Evolutionary conservation across 2,888 invertebrate genomes (phyloP), one percentile per base, ranked within the genome.

Genomic region (Hoplodrina blanda): DNA sequence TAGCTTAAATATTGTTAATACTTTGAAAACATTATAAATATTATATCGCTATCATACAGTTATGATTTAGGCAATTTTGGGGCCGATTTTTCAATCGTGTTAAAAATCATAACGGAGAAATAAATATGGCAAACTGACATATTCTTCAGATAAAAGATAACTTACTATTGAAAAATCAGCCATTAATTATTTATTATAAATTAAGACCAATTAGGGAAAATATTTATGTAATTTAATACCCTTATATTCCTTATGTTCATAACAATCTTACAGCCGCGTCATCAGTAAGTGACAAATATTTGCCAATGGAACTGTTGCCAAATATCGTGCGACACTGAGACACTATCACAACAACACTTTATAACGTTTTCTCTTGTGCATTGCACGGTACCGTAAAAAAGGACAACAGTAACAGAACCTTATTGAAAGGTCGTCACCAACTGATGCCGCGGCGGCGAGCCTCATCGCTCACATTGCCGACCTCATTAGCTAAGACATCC

Each of bases 121-220:
- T 41, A 2, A 25, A 46, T 11, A 46, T 46, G 46, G 46, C 46
- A 41, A 11, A 8, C 44, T 17, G 46, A 17, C 17, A 17, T 46
- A 17, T 46, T 46, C 46, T 46, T 46, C 46, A 17, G 17, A 17
- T 46, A 17, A 15, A 17, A 46, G 10, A 17, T 17, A 46, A 46
- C 46, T 17, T 17, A 46, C 46, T 17, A 46, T 17, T 46, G 17
- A 46, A 46, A 46, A 46, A 17, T 46, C 46, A 17, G 46, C 17
- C 46, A 46, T 46, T 62, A 49, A 67, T 78, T 73, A 78, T 78
- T 82, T 79, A 73, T 82, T 62, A 55, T 81, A 77, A 61, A 67
- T 54, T 78, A 79, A 78, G 78, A 67, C 63, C 61, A 82, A 78
- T 64, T 63, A 57, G 44, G 53, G 19, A 52, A n/a, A 55, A 78